Base-by-base conservation (phyloP, 2,797 vertebrate species). In the Pygocentrus nattereri region DNA sequence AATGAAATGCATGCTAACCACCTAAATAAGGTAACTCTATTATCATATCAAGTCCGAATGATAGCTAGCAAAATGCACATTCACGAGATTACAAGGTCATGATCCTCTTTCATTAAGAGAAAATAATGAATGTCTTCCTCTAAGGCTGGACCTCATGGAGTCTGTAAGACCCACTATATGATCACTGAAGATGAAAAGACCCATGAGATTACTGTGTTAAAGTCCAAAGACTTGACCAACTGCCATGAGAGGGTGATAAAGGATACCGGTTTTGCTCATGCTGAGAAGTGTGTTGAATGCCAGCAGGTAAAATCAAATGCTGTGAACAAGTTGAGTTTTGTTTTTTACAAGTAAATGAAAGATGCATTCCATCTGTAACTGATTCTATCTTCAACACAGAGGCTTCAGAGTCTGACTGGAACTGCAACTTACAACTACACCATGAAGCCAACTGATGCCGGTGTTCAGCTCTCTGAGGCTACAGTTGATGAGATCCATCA, bases 141-240 rank as follows among this genome's bases (percentile, higher is more conserved):
- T 1, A 82, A 95, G 95, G 89, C 86, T 79, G 93, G 94, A 38
- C 88, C 91, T 67, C 90, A 90, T 82, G 95, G 82, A 50, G 90
- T 94, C 68, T 97, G 96, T 87, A 94, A 95, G 71, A 95, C 96
- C 75, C 92, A 93, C 0, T 97, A 97, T 2, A 6, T 93, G 74
- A 90, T 96, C 87, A 93, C 83, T 83, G 94, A 96, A 85, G 91
- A 95, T 18, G 61, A 73, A 50, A 91, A 83, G 70, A 84, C 87
- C 38, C 90, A 84, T 30, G 19, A 91, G 19, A 70, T 95, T 69
- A 78, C 84, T 71, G 86, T 95, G 79, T 89, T 88, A 82, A 96
- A 95, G 89, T 93, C 94, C 74, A 95, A 93, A 85, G 93, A 95
- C 79, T 84, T 95, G 47, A 91, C 87, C 82, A 88, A 92, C 18